phyloP scores from a whole-genome alignment of 2,113 vertebrate genomes.

The Silurus asotus region DNA sequence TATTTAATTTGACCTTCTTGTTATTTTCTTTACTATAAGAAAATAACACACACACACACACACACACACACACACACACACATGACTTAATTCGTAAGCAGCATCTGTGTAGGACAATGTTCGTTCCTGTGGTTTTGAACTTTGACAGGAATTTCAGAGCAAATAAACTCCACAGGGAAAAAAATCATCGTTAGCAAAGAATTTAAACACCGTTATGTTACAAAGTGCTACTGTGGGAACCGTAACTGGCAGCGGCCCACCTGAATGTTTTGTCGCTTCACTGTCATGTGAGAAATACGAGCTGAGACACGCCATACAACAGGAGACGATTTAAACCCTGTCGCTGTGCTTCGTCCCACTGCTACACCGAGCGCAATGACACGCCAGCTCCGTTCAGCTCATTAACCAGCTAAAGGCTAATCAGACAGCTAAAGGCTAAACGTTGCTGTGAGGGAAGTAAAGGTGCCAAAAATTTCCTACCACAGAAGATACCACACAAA shows the following conservation, averaged over 20 bases:
- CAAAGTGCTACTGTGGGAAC: neutral
- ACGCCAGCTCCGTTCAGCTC: conserved; percentile 42
- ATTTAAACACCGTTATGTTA: neutral
- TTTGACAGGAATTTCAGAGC: conserved; percentile 6
- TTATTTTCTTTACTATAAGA: too few relatives aligned
- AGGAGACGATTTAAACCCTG: conserved; percentile 26
- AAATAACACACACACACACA: conserved; percentile 26
- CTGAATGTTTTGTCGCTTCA: neutral
- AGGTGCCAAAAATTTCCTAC: neutral
- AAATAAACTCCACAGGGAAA: conserved; percentile 10
- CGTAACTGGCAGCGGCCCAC: neutral
- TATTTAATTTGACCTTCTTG: too few relatives aligned
- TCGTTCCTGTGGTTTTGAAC: neutral
- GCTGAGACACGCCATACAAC: conserved; percentile 9
- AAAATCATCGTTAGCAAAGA: neutral
- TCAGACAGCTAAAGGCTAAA: conserved; percentile 40
- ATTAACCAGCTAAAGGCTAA: conserved; percentile 56
- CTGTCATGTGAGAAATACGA: conserved; percentile 20
- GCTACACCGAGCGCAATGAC: conserved; percentile 12
- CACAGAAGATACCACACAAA: neutral
- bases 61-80: conserved; percentile 42
- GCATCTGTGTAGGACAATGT: conserved; percentile 14
- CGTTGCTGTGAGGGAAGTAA: neutral
- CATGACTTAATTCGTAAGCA: conserved; percentile 43
- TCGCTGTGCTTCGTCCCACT: conserved; percentile 1